Percentiles rank a stretch among this genome's conserved stretches.
Evolutionary conservation across 2,797 vertebrate species (phyloP).

Genomic region (Mormyrus hasselquistii): DNA sequence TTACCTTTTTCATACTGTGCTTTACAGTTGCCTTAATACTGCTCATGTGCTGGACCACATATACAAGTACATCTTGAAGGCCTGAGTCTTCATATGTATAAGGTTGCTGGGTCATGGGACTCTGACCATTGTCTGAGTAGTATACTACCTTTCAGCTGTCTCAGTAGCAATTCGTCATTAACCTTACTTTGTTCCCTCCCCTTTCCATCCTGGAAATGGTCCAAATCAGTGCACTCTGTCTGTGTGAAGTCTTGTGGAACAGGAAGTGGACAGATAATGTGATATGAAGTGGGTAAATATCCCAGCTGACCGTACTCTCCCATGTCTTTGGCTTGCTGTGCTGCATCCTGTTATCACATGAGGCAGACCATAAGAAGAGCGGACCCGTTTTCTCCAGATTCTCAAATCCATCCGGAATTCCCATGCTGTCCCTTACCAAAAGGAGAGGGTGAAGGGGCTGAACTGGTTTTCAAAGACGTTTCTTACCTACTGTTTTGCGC

Average conservation of each 20-base stretch:
- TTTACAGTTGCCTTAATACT: conserved; percentile 53
- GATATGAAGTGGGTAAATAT: not conserved
- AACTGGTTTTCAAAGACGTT: conserved; percentile 5
- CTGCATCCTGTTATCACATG: not conserved
- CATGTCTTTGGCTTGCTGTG: not conserved
- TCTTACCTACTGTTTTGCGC: not conserved
- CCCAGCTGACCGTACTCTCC: not conserved
- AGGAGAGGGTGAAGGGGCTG: not conserved
- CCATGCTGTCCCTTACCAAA: not conserved
- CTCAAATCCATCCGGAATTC: not conserved
- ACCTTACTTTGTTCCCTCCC: not conserved
- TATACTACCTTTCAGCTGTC: not conserved
- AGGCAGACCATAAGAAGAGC: not conserved
- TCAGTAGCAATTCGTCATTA: conserved; percentile 9
- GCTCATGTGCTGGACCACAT: conserved; percentile 55
- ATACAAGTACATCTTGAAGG: conserved; percentile 46
- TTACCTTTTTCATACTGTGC: conserved; percentile 43
- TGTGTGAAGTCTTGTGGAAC: conserved; percentile 10
- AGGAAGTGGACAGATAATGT: not conserved
- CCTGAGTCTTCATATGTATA: conserved; percentile 34
- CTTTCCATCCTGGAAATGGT: not conserved
- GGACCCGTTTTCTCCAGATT: not conserved
- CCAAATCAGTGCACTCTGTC: not conserved
- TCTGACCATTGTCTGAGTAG: conserved; percentile 18
- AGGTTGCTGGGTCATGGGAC: conserved; percentile 36